Evolutionary conservation across 2,113 vertebrate species (phyloP).

Genomic region (Mustela nigripes): DNA sequence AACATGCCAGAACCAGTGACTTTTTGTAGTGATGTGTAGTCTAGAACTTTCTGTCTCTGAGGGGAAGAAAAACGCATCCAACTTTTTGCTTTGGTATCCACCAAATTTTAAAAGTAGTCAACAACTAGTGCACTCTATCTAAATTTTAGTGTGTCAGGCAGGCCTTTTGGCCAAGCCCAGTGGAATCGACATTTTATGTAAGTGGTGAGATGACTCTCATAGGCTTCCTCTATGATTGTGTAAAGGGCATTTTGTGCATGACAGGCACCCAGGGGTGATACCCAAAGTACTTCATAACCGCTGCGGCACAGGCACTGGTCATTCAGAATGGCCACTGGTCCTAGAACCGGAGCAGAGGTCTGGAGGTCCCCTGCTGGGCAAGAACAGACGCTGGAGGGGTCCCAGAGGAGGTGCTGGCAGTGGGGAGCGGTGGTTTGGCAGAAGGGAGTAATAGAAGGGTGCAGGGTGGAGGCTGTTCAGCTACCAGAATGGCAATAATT

Average conservation of each 20-base stretch:
- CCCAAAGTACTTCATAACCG: neutral
- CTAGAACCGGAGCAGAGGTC: neutral
- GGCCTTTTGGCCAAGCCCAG: neutral
- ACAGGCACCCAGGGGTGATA: neutral
- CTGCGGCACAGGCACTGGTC: neutral
- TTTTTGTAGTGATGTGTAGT: neutral
- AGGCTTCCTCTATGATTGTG: neutral
- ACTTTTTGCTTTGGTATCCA: slow-evolving; percentile 1
- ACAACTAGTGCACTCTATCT: neutral
- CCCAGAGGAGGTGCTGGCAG: rapidly evolving
- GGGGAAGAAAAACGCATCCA: neutral
- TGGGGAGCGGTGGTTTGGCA: neutral
- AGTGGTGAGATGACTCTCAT: neutral
- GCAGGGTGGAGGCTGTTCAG: neutral
- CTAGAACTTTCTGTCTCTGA: neutral
- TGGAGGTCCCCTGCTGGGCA: neutral
- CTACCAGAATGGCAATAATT: neutral
- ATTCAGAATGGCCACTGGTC: neutral
- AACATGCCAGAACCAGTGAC: neutral
- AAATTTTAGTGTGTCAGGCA: neutral
- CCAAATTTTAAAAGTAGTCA: slow-evolving; percentile 37
- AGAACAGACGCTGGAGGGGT: neutral
- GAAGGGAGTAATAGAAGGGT: neutral
- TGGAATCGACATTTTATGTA: neutral
- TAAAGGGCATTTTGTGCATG: slow-evolving; percentile 15